Conservation (phyloP, 2,113 vertebrate genomes). For the Cygnus buccinator region DNA sequence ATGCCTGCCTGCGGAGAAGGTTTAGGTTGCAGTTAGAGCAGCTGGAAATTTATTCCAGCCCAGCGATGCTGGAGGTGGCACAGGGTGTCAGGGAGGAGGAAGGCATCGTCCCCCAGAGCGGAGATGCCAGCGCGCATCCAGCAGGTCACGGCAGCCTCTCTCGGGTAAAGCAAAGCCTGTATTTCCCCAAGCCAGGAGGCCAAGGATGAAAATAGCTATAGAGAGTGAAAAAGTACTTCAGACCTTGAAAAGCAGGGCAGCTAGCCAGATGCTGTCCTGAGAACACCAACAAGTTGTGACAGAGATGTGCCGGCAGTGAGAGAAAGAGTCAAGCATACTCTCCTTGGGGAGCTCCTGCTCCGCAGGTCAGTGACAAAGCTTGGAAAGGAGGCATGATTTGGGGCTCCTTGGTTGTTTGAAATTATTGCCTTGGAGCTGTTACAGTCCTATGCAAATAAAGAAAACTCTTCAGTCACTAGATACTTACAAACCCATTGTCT, state of each 20-base stretch:
- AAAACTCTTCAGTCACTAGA: not conserved
- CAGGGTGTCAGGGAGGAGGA: not conserved
- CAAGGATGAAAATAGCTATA: not conserved
- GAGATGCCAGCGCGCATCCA: accelerated
- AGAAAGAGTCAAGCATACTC: not conserved
- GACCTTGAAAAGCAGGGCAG: not conserved
- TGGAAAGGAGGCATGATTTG: not conserved
- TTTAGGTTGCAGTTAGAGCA: not conserved
- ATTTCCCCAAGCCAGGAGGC: not conserved
- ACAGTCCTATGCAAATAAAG: not conserved
- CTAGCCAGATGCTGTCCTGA: not conserved
- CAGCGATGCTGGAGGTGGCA: not conserved
- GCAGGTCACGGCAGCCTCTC: not conserved
- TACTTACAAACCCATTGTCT: not conserved
- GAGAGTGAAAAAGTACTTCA: not conserved
- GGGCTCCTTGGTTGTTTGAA: not conserved
- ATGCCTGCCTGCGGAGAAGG: not conserved
- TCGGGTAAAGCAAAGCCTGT: not conserved
- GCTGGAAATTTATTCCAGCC: not conserved
- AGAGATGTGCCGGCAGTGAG: not conserved
- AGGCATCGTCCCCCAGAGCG: not conserved
- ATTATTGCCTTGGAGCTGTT: not conserved
- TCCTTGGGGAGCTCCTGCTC: not conserved
- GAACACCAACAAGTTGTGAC: not conserved
- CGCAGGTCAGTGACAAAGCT: not conserved